Evolutionary conservation across 2,888 invertebrate species (phyloP), one percentile per base, ranked within the genome.

Genomic region (Leucoptera coffeella): DNA sequence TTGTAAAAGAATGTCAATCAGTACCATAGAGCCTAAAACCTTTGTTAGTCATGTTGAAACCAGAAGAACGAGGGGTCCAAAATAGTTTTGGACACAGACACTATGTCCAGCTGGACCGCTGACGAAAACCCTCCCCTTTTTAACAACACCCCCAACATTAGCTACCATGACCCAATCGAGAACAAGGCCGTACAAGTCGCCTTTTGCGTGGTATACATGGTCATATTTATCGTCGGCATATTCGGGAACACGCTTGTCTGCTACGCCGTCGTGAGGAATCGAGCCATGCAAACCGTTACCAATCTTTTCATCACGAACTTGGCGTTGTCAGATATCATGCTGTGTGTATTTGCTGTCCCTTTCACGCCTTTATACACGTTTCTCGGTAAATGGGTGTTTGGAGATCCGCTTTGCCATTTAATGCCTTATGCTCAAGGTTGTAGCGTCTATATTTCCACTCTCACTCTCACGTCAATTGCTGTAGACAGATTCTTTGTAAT

Each of bases 241-340:
- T 81, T 85, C 39, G 94, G 94, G 1, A 95, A 95, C 55, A 75
- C 84, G 1, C 65, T 97, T 11, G 96, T 97, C 12, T 92, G 93
- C 45, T 95, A 85, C 48, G 94, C 96, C 10, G 95, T 99, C 4
- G 77, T 87, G 17, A 75, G 91, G 15, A 96, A 94, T 59, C 84
- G 83, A 38, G 85, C 89, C 14, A 96, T 97, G 96, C 95, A 95
- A 50, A 94, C 95, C 0, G 96, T 97, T 17, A 97, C 97, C 3
- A 97, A 97, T 53, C 78, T 94, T 27, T 97, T 97, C 64, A 97
- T 97, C 47, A 90, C 92, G 21, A 97, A 97, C 52, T 69, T 99
- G 41, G 97, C 97, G 2, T 64, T 91, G 35, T 87, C 89, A 23
- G 92, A 93, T 53, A 83, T 92, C 36, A 62, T 93, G 26, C 76